Evolutionary conservation across 35 echinoderm and acorn worm genomes (phyloP), one percentile per base, ranked within the genome.

Genomic region (Ophiothrix spiculata): DNA sequence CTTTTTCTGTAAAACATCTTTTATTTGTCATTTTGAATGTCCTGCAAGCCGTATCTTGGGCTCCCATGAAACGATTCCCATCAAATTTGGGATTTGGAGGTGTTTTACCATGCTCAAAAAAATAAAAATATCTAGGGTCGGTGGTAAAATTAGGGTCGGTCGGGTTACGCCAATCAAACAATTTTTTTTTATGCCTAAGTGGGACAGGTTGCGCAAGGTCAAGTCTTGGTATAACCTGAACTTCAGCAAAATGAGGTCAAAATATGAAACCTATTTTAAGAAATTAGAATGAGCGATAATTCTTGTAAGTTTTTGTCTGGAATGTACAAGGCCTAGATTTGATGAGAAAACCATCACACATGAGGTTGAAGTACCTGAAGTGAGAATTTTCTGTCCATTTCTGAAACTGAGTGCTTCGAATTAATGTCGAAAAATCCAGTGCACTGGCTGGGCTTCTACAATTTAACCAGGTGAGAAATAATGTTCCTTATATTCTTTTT

Each of bases 281-380:
- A 76, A 76, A 76, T 76, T 76, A 8, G 33, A 76, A 76, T 76
- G 6, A 76, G 33, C 74, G 33, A 29, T 12, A n/a, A 76, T 28
- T 35, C 12, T 6, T 6, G 8, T 76, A 76, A 76, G 33, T 76
- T 76, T 10, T n/a, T 76, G 74, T 76, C 74, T 76, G 74, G 74
- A 76, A 76, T 76, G 74, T 31, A 76, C 74, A 76, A 76, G 74
- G 74, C 29, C 74, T 35, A 76, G 10, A 76, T n/a, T 76, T 76
- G 74, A 76, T 76, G 74, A 76, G 33, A 76, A 76, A 76, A 76
- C 33, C 28, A 76, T 76, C 74, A 76, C 33, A 76, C 74, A 76
- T 76, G 25, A 76, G 74, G 74, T 6, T 76, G 29, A 76, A 76
- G 74, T 76, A n/a, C 74, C 74, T 13, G 74, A 76, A 76, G 74